phyloP scores from a whole-genome alignment of 2,888 invertebrate genomes.

The Eilema caniola region DNA sequence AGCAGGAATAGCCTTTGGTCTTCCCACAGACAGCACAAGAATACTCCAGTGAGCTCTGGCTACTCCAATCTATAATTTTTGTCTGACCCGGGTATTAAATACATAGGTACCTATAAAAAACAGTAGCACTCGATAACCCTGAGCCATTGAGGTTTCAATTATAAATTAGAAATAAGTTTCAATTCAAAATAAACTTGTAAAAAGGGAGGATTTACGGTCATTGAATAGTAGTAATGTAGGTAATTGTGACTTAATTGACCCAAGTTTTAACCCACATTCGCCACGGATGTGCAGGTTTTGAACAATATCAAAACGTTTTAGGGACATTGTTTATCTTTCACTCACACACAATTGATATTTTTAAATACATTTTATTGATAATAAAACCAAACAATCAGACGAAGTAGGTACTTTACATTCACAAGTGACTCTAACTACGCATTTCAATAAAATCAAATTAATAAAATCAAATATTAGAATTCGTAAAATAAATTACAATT shows the following conservation, averaged over 20 bases:
- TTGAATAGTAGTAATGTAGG: too few species aligned
- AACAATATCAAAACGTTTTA: neutral
- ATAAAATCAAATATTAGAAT: conserved; percentile 71
- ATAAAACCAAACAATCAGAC: conserved; percentile 81
- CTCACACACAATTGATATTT: conserved; percentile 34
- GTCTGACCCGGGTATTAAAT: neutral
- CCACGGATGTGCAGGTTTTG: neutral
- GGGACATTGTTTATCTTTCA: conserved; percentile 11
- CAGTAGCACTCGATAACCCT: neutral
- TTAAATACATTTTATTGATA: conserved; percentile 69
- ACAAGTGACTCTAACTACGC: conserved; percentile 73
- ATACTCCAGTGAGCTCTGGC: too few species aligned
- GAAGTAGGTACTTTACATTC: conserved; percentile 52
- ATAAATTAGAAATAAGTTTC: neutral
- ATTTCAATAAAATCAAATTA: conserved; percentile 76
- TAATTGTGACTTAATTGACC: neutral
- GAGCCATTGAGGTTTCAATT: neutral
- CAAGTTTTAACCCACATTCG: neutral
- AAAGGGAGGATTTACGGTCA: neutral
- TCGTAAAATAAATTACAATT: conserved; percentile 68
- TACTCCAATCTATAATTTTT: too few species aligned
- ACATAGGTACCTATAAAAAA: neutral
- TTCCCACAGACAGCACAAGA: too few species aligned
- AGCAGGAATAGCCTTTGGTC: too few species aligned
- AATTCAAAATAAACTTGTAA: neutral